Evolutionary conservation across 2,113 vertebrate species (phyloP), one percentile per base, ranked within the genome.

Genomic region (Coracopsis vasa): DNA sequence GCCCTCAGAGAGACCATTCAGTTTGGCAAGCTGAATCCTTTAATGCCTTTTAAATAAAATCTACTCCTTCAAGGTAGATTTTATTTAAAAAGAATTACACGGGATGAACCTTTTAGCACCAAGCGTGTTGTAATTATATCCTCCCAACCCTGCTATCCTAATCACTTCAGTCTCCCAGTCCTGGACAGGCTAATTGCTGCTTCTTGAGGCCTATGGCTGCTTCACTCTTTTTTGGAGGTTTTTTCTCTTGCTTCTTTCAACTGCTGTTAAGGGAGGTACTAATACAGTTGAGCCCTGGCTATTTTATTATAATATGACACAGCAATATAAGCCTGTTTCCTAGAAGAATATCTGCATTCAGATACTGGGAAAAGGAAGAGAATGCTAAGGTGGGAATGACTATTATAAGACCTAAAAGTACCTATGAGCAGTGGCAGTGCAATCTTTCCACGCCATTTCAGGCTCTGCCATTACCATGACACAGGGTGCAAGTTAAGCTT

Each of bases 1-100:
- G 91, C 65, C 35, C 92, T 89, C 80, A 84, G 56, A 86, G 54
- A 94, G 83, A 42, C 80, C 86, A 92, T 70, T 95, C 71, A 20
- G 33, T 81, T 12, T 84, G 54, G 56, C 77, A 91, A 41, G 51
- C 20, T 31, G 39, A 84, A 69, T 67, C 83, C 41, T 58, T 35
- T 35, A 58, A 35, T 16, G 56, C 21, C n/a, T 58, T 35, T 58
- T 24, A 58, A 58, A 35, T 58, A 58, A 24, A 58, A 58, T 58
- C 56, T 58, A 35, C 47, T 47, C 25, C 56, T 91, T 92, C 75
- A 78, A 71, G 50, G 2, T 0, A 81, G 51, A 64, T 75, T 71
- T 81, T 81, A 79, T 69, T 89, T 89, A 69, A 94, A 92, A 92
- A 51, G 54, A 42, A 51, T 84, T 86, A 80, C 10, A 91, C 7